phyloP scores from a whole-genome alignment of 2,888 invertebrate genomes.

The Zygothrica quintamaculata region DNA sequence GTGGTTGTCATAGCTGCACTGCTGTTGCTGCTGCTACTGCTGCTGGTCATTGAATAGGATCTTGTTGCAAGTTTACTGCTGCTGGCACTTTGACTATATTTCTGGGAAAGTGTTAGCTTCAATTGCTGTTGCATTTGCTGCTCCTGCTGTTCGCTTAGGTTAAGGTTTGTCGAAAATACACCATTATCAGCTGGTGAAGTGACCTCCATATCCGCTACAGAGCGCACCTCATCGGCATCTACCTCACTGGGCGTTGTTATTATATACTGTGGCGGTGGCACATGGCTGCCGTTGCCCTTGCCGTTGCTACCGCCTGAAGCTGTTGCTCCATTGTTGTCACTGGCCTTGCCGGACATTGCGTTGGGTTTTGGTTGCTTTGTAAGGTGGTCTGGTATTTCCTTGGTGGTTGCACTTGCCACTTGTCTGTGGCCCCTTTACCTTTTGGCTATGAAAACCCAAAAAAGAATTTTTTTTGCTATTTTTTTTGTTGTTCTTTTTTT shows the following conservation, averaged over 20 bases:
- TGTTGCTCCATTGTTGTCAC: conserved; percentile 1
- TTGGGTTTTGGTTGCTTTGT: conserved; percentile 4
- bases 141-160: conserved; percentile 44
- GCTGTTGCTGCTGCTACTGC: conserved; percentile 52
- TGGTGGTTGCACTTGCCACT: neutral
- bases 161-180: conserved; percentile 34
- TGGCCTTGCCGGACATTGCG: neutral
- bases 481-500: neutral
- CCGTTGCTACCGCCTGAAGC: conserved; percentile 28
- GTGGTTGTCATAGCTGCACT: conserved; percentile 13
- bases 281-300: conserved; percentile 43
- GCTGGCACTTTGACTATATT: conserved; percentile 62
- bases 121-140: conserved; percentile 48
- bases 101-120: conserved; percentile 41
- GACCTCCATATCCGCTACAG: conserved; percentile 66
- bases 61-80: conserved; percentile 73
- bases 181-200: conserved; percentile 57
- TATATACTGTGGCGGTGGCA: conserved; percentile 82
- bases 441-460: conserved; percentile 19
- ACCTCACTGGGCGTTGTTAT: conserved; percentile 84
- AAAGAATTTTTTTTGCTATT: conserved; percentile 7
- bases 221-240: conserved; percentile 81
- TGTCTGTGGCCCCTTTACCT: conserved; percentile 1
- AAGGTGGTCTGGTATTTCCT: conserved; percentile 16
- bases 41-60: conserved; percentile 67